Base-by-base conservation (phyloP, 1,140 invertebrate species). In the Aphelenchoides fujianensis region DNA sequence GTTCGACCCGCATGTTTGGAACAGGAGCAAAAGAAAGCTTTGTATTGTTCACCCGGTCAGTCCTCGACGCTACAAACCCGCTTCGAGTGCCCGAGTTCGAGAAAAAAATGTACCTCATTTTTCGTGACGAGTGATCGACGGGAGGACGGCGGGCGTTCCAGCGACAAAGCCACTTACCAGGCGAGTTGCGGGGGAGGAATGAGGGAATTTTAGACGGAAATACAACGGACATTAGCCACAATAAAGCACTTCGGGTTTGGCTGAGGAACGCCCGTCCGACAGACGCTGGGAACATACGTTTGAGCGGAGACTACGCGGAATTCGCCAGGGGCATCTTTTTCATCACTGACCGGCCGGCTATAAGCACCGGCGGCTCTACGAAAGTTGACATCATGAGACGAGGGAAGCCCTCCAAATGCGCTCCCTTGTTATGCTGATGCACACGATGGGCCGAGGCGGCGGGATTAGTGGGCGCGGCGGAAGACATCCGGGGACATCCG, bases 361-460 rank as follows among this genome's bases (percentile, higher is more conserved):
- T 48, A 48, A 48, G n/a, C n/a, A 48, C 12, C 41, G 41, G 41
- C 41, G 41, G 23, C 41, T 12, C 23, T 48, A 48, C 41, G 41
- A 48, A 48, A 48, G 41, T 48, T 48, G 41, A 48, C 41, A 48
- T 48, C 41, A 48, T 48, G 41, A 48, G 41, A 48, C 41, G 41
- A 16, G 23, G 41, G 41, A 48, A 48, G 23, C 41, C 41, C 41
- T 16, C 41, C 41, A 48, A 48, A 48, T 48, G n/a, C n/a, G n/a
- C n/a, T n/a, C 23, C 41, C 41, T 12, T 48, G 41, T 48, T 48
- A 48, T 48, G 41, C 41, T 48, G 41, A 48, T 48, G 41, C 41
- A 48, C 41, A 48, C 41, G 41, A 48, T 48, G 12, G 23, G 41
- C n/a, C n/a, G n/a, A n/a, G n/a, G n/a, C n/a, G n/a, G n/a, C n/a